Evolutionary conservation across 2,888 invertebrate species (phyloP), one percentile per base, ranked within the genome.

Genomic region (Netelia inedita): DNA sequence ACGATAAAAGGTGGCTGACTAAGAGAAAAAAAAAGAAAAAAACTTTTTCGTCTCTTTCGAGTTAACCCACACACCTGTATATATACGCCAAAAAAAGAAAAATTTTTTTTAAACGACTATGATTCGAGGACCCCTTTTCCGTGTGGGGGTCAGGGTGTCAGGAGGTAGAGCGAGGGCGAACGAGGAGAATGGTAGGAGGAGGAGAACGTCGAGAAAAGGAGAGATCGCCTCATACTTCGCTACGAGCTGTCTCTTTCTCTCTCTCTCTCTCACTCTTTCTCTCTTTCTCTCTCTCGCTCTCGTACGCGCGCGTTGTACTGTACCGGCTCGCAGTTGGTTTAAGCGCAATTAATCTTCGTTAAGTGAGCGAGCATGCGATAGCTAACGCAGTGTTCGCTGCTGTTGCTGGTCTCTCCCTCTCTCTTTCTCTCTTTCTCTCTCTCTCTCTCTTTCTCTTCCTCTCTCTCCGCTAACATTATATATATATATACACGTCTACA

Each of bases 281-380:
- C 28, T 28, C 28, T 28, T 6, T 74, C 41, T 75, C 75, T 65
- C 41, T 21, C 72, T 59, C 11, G n/a, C 46, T 59, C 59, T 46
- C 28, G 53, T 23, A 3, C 23, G 75, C 74, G 71, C 74, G 69
- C 75, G 59, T 57, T 61, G 85, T 85, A 76, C 80, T 82, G 76
- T 84, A 86, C 86, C 76, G 75, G 66, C 83, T 87, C 90, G 91
- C 91, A 90, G 92, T 92, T 92, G 90, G 91, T 92, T 91, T 91
- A 90, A 92, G 91, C 90, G 92, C 92, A 92, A 93, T 93, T 93
- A 93, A 93, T 93, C 93, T 93, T 93, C 93, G 93, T 93, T 93
- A 92, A 92, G 92, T 92, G 91, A 93, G 90, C 91, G 91, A 91
- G 92, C 90, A 87, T 88, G 86, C 87, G 82, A 88, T 88, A 88